Evolutionary conservation across 2,888 invertebrate species (phyloP), one percentile per base, ranked within the genome.

Genomic region (Nemotelus pantherinus): DNA sequence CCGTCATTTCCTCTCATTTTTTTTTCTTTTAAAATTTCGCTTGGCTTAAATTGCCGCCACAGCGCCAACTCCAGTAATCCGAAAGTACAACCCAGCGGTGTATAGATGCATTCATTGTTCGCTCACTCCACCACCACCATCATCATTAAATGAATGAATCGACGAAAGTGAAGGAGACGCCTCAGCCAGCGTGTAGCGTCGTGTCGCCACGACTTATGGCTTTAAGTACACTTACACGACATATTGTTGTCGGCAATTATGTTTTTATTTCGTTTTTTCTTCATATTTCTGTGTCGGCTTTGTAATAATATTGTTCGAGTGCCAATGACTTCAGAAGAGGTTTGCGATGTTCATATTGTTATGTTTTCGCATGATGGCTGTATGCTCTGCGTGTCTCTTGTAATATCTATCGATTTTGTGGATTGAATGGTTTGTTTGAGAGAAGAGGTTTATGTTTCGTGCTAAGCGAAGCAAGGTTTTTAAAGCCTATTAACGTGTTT

Each of bases 171-270:
- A 25, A 25, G 25, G 25, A 25, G 25, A 25, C 57, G 57, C 57
- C 57, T 57, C 3, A 57, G 3, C n/a, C 25, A 53, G 10, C 53
- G 53, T 58, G 58, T 25, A 7, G 58, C 58, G 10, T n/a, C n/a
- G 58, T 25, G 10, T 58, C n/a, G 58, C 25, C 58, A 58, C 25
- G 58, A 5, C 58, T n/a, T 4, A 4, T 25, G 58, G 4, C 58
- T 25, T 47, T 65, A 65, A 65, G 65, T 65, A 47, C 65, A 65
- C 65, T 45, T 43, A 45, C 65, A 3, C 44, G 65, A 65, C 65
- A 65, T 65, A 65, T 65, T 65, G 65, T 65, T 65, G 65, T 47
- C 65, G 65, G 65, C 65, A 65, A 65, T 65, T 65, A 65, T 65
- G 65, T 65, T 65, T 65, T 65, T 45, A 45, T 65, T 65, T 65